These are phyloP conservation scores for Morus bassanus DNA, from an alignment of 2,797 vertebrate genomes.

Conservation along the genomic window DNA sequence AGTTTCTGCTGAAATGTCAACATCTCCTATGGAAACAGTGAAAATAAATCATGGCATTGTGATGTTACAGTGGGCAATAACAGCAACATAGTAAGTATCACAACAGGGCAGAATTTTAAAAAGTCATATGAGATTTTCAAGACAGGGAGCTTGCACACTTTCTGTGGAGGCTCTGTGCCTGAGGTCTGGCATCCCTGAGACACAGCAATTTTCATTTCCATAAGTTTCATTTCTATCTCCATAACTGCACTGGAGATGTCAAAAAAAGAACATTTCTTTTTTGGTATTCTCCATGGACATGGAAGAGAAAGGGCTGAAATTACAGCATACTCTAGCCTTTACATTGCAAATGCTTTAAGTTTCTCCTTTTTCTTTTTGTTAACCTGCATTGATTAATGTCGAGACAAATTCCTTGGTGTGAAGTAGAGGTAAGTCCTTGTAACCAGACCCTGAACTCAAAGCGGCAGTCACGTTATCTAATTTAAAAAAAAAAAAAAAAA, in stretches of 20 bases:
- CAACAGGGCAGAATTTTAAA: background rate
- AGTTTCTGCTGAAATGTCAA: background rate
- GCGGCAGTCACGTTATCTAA: background rate
- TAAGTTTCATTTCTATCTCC: background rate
- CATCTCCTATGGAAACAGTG: background rate
- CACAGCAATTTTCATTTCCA: background rate
- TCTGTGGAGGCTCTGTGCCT: background rate
- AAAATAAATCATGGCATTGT: background rate
- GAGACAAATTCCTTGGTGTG: conserved; percentile 5
- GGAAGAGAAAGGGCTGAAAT: background rate
- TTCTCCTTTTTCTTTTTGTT: background rate
- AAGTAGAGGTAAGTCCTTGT: conserved; percentile 12
- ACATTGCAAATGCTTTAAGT: background rate
- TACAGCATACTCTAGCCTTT: background rate
- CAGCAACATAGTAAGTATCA: background rate
- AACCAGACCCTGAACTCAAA: conserved; percentile 7
- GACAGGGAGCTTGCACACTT: background rate
- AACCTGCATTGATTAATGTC: conserved; percentile 2
- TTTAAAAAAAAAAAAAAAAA: background rate
- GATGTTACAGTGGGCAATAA: background rate
- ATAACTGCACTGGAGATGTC: background rate
- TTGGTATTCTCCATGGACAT: background rate
- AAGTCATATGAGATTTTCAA: background rate
- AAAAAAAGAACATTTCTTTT: background rate
- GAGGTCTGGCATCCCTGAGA: background rate